Percentiles rank a stretch among this genome's conserved stretches.
phyloP scores from a whole-genome alignment of 2,797 vertebrate species.

The Liparis tanakae region DNA sequence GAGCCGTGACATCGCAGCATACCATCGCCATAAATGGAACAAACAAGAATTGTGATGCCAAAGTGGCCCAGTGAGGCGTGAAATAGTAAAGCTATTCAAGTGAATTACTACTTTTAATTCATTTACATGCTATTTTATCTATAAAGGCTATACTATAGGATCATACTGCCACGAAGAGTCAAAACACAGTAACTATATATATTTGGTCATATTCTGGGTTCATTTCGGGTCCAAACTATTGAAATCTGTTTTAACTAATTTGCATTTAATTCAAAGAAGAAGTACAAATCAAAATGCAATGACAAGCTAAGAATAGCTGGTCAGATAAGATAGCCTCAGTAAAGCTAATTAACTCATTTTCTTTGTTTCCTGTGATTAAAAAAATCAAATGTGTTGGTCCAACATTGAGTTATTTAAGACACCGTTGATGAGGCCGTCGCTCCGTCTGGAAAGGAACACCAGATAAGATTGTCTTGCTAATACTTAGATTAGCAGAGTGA shows the following conservation, averaged over 20 bases:
- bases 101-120: not conserved
- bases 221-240: no score
- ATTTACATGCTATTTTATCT: not conserved
- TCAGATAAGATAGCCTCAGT: not conserved
- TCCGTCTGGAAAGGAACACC: not conserved
- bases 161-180: not conserved
- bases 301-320: not conserved
- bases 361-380: not conserved
- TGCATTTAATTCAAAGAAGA: not conserved
- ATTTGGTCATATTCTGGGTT: not conserved
- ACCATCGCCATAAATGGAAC: conserved; percentile 54
- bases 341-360: not conserved
- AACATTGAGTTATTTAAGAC: not conserved
- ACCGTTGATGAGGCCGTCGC: not conserved
- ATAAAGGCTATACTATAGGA: not conserved
- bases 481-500: not conserved
- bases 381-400: no score
- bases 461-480: not conserved
- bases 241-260: not conserved
- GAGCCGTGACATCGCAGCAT: conserved; percentile 46
- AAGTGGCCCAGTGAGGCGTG: not conserved
- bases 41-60: not conserved
- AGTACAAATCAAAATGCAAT: not conserved
- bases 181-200: not conserved
- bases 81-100: not conserved